Percentiles rank a stretch among this genome's conserved stretches.
Evolutionary conservation across 2,888 invertebrate genomes (phyloP).

Genomic region (Laothoe populi): DNA sequence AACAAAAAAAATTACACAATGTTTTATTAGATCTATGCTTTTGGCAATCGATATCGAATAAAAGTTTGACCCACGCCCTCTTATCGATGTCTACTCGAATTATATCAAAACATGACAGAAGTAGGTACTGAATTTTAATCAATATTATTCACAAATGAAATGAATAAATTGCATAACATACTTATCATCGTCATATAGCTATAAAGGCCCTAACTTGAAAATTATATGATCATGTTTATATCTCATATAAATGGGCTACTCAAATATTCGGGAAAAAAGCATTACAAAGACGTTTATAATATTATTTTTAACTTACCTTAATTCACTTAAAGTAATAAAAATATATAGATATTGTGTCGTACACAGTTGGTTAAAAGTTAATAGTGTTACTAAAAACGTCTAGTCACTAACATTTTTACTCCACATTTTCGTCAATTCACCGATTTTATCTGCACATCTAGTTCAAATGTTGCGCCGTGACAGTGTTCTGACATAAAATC

Average conservation of each 20-base stretch:
- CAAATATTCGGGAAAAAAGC: neutral
- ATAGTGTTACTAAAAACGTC: slow-evolving; percentile 28
- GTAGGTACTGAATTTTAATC: slow-evolving; percentile 5
- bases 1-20: neutral
- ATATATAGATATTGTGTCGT: neutral
- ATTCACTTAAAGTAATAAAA: neutral
- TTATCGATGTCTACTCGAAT: slow-evolving; percentile 36
- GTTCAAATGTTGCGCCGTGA: slow-evolving; percentile 82
- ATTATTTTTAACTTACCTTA: neutral
- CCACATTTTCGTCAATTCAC: slow-evolving; percentile 46
- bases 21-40: neutral
- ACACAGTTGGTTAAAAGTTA: neutral
- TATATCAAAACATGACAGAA: slow-evolving; percentile 16
- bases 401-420: slow-evolving; percentile 43
- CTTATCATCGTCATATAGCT: too few species aligned
- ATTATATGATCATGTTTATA: too few species aligned
- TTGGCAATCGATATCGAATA: slow-evolving; percentile 13
- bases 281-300: neutral
- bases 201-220: too few species aligned
- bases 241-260: too few species aligned
- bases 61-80: slow-evolving; percentile 40
- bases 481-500: slow-evolving; percentile 70
- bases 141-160: slow-evolving; percentile 21
- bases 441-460: slow-evolving; percentile 45
- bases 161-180: neutral